A percentile compares a stretch with the other conserved stretches of the same genome.
Evolutionary conservation across 2,113 vertebrate species (phyloP).

Genomic region (Chrysemys picta): DNA sequence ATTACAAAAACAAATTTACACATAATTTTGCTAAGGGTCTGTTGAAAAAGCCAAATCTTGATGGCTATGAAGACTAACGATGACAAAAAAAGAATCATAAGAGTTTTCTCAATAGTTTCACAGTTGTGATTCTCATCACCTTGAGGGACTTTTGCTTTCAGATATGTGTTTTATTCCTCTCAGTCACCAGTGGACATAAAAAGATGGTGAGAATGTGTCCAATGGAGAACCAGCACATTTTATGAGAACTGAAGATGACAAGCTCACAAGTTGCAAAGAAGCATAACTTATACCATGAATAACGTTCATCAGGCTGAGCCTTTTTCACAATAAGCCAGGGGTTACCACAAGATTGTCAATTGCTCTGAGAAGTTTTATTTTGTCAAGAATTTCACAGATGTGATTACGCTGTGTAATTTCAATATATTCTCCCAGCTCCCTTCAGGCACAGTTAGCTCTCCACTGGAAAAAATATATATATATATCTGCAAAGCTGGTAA

Average conservation of each 20-base stretch:
- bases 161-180: not conserved
- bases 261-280: conserved; percentile 58
- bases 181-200: conserved; percentile 18
- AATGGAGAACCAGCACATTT: conserved; percentile 35
- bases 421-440: conserved; percentile 48
- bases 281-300: conserved; percentile 32
- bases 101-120: not conserved
- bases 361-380: conserved; percentile 63
- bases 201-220: conserved; percentile 43
- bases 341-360: conserved; percentile 53
- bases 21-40: not conserved
- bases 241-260: conserved; percentile 68
- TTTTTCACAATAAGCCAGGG: conserved; percentile 57
- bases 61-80: conserved; percentile 9
- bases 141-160: conserved; percentile 43
- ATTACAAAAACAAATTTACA: not conserved
- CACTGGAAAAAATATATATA: conserved; percentile 42
- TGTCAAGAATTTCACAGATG: conserved; percentile 66
- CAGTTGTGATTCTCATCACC: not conserved
- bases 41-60: not conserved
- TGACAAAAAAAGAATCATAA: conserved; percentile 28
- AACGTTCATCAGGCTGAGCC: conserved; percentile 58
- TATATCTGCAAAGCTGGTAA: conserved; percentile 45
- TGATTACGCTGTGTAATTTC: conserved; percentile 63
- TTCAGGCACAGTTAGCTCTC: conserved; percentile 57